phyloP scores from a whole-genome alignment of 2,888 invertebrate species.

The Bruchidius siliquastri region DNA sequence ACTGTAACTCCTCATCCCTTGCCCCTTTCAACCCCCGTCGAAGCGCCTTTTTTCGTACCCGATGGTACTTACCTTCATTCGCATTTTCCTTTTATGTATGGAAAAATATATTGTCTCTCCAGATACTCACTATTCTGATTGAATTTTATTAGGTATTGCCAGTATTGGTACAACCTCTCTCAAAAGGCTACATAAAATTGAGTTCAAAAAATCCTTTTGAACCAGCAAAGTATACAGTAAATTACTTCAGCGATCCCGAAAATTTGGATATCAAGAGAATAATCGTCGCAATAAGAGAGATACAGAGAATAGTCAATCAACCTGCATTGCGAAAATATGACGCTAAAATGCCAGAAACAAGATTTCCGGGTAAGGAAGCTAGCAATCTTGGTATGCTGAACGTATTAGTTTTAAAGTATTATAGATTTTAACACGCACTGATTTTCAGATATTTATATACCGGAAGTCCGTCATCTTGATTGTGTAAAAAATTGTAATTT shows the following conservation, averaged over 20 bases:
- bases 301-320: constrained; percentile 49
- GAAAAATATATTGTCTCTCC: too few relatives aligned
- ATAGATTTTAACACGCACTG: too few relatives aligned
- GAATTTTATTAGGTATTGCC: constrained; percentile 54
- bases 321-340: constrained; percentile 45
- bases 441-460: too few relatives aligned
- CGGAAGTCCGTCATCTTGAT: too few relatives aligned
- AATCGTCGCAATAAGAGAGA: constrained; percentile 46
- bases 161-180: constrained; percentile 66
- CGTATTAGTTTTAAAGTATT: too few relatives aligned
- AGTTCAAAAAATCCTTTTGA: constrained; percentile 65
- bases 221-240: constrained; percentile 69
- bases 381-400: not conserved
- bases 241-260: constrained; percentile 68
- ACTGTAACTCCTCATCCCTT: too few relatives aligned
- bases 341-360: constrained; percentile 15
- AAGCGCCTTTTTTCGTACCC: too few relatives aligned
- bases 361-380: constrained; percentile 18
- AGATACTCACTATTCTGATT: too few relatives aligned
- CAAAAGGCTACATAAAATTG: constrained; percentile 61
- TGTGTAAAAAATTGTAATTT: too few relatives aligned
- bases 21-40: too few relatives aligned
- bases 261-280: constrained; percentile 45
- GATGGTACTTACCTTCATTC: too few relatives aligned
- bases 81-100: too few relatives aligned